Evolutionary conservation across 2,113 vertebrate species (phyloP), one percentile per base, ranked within the genome.

Genomic region (Petaurus breviceps): DNA sequence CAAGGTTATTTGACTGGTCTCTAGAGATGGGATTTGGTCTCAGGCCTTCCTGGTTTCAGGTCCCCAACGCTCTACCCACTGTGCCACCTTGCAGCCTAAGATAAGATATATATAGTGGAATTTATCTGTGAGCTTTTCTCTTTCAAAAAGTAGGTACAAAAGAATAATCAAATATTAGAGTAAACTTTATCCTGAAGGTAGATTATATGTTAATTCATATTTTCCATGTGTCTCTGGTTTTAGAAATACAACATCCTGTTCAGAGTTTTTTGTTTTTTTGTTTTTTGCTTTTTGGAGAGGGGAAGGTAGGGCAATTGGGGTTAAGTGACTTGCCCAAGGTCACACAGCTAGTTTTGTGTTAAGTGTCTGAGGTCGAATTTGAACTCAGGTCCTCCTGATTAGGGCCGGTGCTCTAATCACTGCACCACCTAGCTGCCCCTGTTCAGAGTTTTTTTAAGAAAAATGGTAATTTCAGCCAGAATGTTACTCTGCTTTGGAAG

Each of bases 131-230:
- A 90, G 57, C 8, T 2, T 95, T 95, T 93, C 91, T 55, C 52
- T 54, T 94, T 8, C 90, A 94, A 77, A 92, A 93, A 94, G 54
- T 95, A 57, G 91, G 47, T 23, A 52, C 52, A 92, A 90, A 96
- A 90, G 43, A 92, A 22, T 93, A 94, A 91, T 84, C 90, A 16
- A 92, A 31, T 92, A 14, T 46, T 90, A n/a, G 47, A 93, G 90
- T 31, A 68, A 96, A 47, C 16, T 10, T 89, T 90, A 91, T 68
- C 92, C 51, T 77, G 8, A 89, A 7, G 95, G 1, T 95, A 91
- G 22, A 52, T 96, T 96, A 92, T 95, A 92, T 95, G 47, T 51
- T 94, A 68, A 93, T 93, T 19, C 37, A n/a, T 84, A 84, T 31
- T 61, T 92, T 93, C 51, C 26, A 91, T 89, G 46, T 94, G 50